Evolutionary conservation across 2,888 invertebrate species (phyloP).

Genomic region (Auanema freiburgensis): DNA sequence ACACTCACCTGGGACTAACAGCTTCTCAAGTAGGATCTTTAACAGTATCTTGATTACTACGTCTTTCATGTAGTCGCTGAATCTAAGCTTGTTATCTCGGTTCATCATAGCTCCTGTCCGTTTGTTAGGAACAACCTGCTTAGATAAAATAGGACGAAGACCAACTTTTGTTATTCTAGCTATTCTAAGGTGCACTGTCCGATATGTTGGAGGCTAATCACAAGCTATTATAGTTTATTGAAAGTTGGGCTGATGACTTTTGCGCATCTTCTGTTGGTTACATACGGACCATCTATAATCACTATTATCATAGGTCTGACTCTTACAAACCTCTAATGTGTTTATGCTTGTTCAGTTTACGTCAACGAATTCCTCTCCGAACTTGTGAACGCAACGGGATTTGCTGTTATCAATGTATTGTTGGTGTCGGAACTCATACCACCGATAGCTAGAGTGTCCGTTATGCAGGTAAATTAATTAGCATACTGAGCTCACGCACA

Average conservation of each 20-base stretch:
- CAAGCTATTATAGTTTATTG: too few relatives aligned
- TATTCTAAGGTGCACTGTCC: conserved; percentile 7
- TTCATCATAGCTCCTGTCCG: conserved; percentile 27
- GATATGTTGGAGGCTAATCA: not conserved
- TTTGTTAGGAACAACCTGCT: conserved; percentile 29
- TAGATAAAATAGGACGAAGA: conserved; percentile 31
- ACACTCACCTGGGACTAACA: too few relatives aligned
- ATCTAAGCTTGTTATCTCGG: conserved; percentile 13
- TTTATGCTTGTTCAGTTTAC: conserved; percentile 21
- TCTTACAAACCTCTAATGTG: not conserved
- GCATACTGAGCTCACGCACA: too few relatives aligned
- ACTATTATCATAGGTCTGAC: too few relatives aligned
- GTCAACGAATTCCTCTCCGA: conserved; percentile 22
- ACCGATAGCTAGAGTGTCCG: conserved; percentile 34
- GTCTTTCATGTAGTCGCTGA: too few relatives aligned
- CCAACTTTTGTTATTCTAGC: conserved; percentile 25
- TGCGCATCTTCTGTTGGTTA: too few relatives aligned
- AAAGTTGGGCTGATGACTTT: too few relatives aligned
- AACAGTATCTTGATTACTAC: too few relatives aligned
- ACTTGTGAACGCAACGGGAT: conserved; percentile 22
- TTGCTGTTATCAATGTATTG: conserved; percentile 18
- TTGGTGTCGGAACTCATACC: conserved; percentile 34
- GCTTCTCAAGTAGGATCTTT: too few relatives aligned
- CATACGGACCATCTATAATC: not conserved
- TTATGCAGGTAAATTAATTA: conserved; percentile 26